These are phyloP conservation scores for Acanthopleura granulata DNA, from an alignment of 2,888 invertebrate species.

Conservation along the genomic window DNA sequence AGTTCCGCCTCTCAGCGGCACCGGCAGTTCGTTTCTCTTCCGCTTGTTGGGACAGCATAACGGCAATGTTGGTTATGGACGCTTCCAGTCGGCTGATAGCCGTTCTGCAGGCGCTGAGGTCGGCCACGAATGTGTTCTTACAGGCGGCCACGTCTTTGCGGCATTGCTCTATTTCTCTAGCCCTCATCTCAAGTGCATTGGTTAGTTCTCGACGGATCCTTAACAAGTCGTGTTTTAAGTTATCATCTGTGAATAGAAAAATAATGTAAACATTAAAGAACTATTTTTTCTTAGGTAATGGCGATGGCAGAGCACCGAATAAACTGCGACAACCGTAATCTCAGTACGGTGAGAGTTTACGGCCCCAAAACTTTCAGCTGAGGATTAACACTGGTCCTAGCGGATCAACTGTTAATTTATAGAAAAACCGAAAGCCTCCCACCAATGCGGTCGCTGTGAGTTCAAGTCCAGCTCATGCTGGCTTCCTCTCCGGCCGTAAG, in stretches of 20 bases:
- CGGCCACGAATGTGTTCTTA: background rate
- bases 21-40: background rate
- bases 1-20: background rate
- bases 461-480: too few relatives aligned
- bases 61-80: background rate
- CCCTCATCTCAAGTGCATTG: slow-evolving; percentile 6
- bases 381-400: too few relatives aligned
- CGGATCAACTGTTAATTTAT: too few relatives aligned
- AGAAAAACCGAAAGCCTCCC: too few relatives aligned
- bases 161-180: slow-evolving; percentile 10
- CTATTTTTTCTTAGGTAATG: too few relatives aligned
- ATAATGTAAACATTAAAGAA: too few relatives aligned
- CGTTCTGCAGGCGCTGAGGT: background rate
- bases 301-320: too few relatives aligned
- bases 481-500: too few relatives aligned
- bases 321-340: too few relatives aligned
- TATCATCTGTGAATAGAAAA: background rate
- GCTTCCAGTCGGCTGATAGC: background rate
- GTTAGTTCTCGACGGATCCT: slow-evolving; percentile 13
- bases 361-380: too few relatives aligned
- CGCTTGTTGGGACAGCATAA: background rate
- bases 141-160: background rate
- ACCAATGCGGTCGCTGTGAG: too few relatives aligned
- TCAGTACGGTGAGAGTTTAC: too few relatives aligned
- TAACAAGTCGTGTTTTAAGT: slow-evolving; percentile 5